These are phyloP conservation scores for Mola mola DNA, from an alignment of 2,113 vertebrate genomes.

Conservation along the genomic window DNA sequence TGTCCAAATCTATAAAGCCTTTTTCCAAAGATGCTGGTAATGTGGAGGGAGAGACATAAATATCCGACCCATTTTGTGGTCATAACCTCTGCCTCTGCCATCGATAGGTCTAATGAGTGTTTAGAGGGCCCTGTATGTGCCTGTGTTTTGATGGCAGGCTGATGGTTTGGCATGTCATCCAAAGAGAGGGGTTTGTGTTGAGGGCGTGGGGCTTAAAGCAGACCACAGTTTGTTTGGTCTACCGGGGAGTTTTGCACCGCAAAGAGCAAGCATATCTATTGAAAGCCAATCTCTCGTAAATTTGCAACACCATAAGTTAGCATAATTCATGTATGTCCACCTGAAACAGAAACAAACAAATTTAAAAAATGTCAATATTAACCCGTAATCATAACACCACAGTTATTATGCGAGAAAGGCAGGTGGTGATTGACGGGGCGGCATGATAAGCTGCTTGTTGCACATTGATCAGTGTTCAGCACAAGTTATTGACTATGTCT, in stretches of 20 bases:
- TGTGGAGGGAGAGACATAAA: constrained; percentile 60
- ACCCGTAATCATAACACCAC: constrained; percentile 4
- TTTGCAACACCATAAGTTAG: constrained; percentile 18
- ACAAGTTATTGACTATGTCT: constrained; percentile 25
- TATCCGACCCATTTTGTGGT: constrained; percentile 52
- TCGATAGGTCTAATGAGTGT: constrained; percentile 64
- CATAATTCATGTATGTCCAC: constrained; percentile 40
- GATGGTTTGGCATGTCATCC: constrained; percentile 32
- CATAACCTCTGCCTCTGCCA: constrained; percentile 59
- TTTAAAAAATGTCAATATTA: too few species aligned
- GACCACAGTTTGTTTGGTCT: too few species aligned
- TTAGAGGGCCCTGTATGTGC: constrained; percentile 41
- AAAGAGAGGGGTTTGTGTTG: constrained; percentile 23
- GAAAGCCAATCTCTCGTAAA: constrained; percentile 26
- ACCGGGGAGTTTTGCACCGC: not conserved
- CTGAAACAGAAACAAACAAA: constrained; percentile 7
- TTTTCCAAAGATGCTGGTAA: constrained; percentile 59
- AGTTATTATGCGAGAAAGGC: too few species aligned
- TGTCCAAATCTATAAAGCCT: constrained; percentile 73
- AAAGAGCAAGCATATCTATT: constrained; percentile 7
- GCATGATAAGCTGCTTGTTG: constrained; percentile 4
- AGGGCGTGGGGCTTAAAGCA: not conserved
- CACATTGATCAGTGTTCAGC: constrained; percentile 23
- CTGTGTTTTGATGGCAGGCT: constrained; percentile 43
- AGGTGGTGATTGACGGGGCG: constrained; percentile 11